Conservation (phyloP, 2,888 invertebrate species). For the Drosophila demipolita region DNA sequence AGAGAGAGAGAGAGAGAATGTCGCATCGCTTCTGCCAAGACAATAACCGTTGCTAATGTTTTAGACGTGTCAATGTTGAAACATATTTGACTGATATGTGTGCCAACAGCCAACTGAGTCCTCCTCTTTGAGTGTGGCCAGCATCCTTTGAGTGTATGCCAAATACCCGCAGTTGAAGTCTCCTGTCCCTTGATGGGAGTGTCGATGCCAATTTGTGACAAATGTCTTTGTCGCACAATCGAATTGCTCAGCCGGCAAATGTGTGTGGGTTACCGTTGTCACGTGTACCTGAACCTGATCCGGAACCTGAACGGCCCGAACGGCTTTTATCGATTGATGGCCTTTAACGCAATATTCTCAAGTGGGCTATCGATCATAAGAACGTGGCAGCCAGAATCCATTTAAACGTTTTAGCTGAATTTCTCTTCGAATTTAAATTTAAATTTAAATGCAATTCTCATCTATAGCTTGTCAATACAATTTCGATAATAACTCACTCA, state of each 20-base stretch:
- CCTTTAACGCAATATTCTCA: not conserved
- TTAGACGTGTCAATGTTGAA: slow-evolving; percentile 76
- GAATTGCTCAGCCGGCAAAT: slow-evolving; percentile 50
- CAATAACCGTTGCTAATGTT: slow-evolving; percentile 76
- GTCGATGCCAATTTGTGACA: slow-evolving; percentile 62
- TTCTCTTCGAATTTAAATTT: not conserved
- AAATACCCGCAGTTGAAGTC: not conserved
- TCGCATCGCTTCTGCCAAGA: slow-evolving; percentile 47
- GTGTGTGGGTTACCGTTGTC: slow-evolving; percentile 14
- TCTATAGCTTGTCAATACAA: not conserved
- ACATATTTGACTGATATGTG: slow-evolving; percentile 72
- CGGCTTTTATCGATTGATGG: slow-evolving; percentile 18
- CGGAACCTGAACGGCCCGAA: not conserved
- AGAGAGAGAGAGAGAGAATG: not conserved
- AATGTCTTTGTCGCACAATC: slow-evolving; percentile 48
- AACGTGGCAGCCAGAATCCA: not conserved
- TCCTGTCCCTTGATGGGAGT: slow-evolving; percentile 32
- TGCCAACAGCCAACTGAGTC: slow-evolving; percentile 18
- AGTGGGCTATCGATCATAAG: slow-evolving; percentile 38
- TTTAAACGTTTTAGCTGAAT: not conserved
- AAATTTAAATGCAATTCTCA: not conserved
- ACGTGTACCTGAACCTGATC: not conserved
- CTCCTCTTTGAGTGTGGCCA: not conserved
- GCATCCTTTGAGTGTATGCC: not conserved
- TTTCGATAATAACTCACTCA: not conserved